A percentile compares a stretch with the other conserved stretches of the same genome.
Conservation (phyloP, 2,888 invertebrate genomes). For the Torymus auratus region DNA sequence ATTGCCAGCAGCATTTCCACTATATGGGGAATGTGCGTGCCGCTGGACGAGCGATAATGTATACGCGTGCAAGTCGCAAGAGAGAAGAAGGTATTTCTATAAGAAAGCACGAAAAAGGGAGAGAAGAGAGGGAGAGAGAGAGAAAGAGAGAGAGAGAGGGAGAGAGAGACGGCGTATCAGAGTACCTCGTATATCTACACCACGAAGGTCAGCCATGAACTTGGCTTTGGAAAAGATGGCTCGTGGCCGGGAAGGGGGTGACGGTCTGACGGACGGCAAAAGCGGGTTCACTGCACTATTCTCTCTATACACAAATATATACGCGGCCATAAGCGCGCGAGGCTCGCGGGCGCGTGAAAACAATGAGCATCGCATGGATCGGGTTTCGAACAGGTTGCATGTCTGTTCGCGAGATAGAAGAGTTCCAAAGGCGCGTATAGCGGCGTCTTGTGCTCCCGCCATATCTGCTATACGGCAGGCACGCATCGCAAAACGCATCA, state of each 20-base stretch:
- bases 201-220: constrained; percentile 50
- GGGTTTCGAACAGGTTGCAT: not conserved
- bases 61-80: not conserved
- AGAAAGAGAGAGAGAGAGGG: not conserved
- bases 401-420: not conserved
- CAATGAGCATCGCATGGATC: not conserved
- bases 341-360: not conserved
- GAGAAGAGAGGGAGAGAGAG: constrained; percentile 6
- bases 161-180: not conserved
- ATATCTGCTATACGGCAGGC: constrained; percentile 3
- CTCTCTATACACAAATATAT: not conserved
- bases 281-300: constrained; percentile 1
- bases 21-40: too few species aligned
- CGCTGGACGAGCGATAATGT: too few species aligned
- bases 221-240: constrained; percentile 45
- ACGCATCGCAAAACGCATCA: constrained; percentile 29
- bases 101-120: constrained; percentile 27
- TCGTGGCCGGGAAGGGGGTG: constrained; percentile 1
- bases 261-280: not conserved
- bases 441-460: constrained; percentile 21
- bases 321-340: not conserved
- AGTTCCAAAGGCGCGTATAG: not conserved
- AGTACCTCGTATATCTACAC: not conserved
- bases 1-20: too few species aligned
- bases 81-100: constrained; percentile 34